Base-by-base conservation (phyloP, 2,888 invertebrate species). In the Lymantria dispar region DNA sequence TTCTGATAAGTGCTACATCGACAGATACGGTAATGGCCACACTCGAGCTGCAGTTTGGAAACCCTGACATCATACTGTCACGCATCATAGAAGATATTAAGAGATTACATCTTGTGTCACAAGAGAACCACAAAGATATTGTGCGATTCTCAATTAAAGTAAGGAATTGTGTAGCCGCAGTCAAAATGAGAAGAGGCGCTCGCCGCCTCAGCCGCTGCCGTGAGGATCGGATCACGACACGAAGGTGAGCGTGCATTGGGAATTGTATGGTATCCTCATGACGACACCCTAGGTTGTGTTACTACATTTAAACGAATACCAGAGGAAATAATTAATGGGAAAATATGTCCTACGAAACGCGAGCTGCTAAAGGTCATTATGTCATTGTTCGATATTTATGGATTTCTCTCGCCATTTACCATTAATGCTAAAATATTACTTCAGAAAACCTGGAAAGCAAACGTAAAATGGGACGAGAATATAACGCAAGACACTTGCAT, bases 351-450 rank as follows among this genome's bases (percentile, higher is more conserved):
- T 1, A 68, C 63, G 0, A 68, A 70, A 43, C 40, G 62, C 9
- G 15, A 50, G 8, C 48, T 60, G 50, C 45, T 68, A 9, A 33
- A 45, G 2, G 47, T 67, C n/a, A 29, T 64, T 36, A 69, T 69
- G 63, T 64, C 60, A 0, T n/a, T n/a, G n/a, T n/a, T n/a, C n/a
- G n/a, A n/a, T n/a, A n/a, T n/a, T n/a, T n/a, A n/a, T n/a, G n/a
- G 47, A 63, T 9, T 67, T 58, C 22, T n/a, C n/a, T n/a, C n/a
- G n/a, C n/a, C n/a, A 2, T 62, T 64, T 13, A 67, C 62, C 0
- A 62, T 70, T 9, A 48, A 60, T 12, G 66, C 58, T 7, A 59
- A 54, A 50, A 64, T 68, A 7, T 43, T 71, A 13, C 13, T 72
- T 1, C 68, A 66, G 50, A 45, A 59, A 10, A 45, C 53, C 0